Evolutionary conservation across 2,113 vertebrate genomes (phyloP).

Genomic region (Dromaius novaehollandiae): DNA sequence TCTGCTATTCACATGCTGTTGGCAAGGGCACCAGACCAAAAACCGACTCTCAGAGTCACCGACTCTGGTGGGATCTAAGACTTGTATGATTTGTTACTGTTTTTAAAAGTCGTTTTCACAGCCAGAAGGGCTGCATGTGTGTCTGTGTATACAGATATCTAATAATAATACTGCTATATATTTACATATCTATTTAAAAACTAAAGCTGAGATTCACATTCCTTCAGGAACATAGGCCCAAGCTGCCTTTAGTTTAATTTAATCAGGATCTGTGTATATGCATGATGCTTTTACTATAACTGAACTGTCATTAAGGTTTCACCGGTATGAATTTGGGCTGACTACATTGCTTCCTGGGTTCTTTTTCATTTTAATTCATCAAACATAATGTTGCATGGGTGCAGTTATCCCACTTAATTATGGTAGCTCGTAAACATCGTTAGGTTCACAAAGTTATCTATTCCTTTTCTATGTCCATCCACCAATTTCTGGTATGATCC

Average conservation of each 20-base stretch:
- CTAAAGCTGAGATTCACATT: background rate
- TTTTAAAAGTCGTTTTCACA: background rate
- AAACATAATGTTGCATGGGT: background rate
- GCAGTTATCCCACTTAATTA: background rate
- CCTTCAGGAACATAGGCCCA: background rate
- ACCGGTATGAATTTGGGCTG: background rate
- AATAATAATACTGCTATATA: background rate
- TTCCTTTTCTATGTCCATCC: background rate
- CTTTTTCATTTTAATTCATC: conserved; percentile 30
- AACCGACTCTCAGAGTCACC: background rate
- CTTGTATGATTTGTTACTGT: background rate
- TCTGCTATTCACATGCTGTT: rapidly evolving
- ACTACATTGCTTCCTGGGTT: background rate
- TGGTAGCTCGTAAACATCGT: background rate
- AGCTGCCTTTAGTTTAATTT: background rate
- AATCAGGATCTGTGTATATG: background rate
- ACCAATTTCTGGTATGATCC: background rate
- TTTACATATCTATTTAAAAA: background rate
- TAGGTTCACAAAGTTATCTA: background rate
- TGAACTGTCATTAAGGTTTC: background rate
- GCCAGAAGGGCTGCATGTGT: background rate
- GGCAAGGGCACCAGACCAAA: background rate
- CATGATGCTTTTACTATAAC: background rate
- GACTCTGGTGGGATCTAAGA: background rate
- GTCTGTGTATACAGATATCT: background rate